Base-by-base conservation (phyloP, 2,797 vertebrate species). In the Emydoidea blandingii region DNA sequence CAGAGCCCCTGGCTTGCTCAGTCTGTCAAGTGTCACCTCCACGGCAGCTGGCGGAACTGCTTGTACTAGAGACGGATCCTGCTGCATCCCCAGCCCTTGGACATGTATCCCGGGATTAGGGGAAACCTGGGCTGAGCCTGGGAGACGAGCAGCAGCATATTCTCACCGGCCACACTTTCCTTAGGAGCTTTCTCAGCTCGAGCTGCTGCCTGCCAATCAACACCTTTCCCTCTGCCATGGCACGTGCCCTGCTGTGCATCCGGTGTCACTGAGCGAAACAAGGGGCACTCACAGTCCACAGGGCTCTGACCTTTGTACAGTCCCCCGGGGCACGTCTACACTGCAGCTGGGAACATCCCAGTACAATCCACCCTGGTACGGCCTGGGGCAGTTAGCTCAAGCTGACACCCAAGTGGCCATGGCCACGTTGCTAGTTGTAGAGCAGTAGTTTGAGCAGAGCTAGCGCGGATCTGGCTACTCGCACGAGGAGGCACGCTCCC, bases 1-100 rank as follows among this genome's bases (percentile, higher is more conserved):
- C 6, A 0, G 52, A 2, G 65, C 50, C 41, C 44, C 1, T 10
- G 0, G 53, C 68, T 90, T 0, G 0, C 62, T 44, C 62, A 7
- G 6, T 1, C 57, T 6, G 0, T 41, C 3, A 5, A 4, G 6
- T 15, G 3, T 8, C 54, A 3, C 2, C 27, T 34, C 6, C 81
- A 27, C 44, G 76, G 72, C 4, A 85, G 37, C 19, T 37, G 5
- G 27, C n/a, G 19, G 81, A 54, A 52, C 3, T 25, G 85, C 1
- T 1, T 0, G 3, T 0, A 0, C 25, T 8, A 0, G 11, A 52
- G 57, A 25, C 86, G 2, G 53, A 31, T 14, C 85, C 93, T 74
- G 79, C 79, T 56, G 85, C 9, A 37, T 1, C 31, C 41, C 27
- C 83, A 18, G 1, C 31, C 12, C 80, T 21, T 0, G 0, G 9